phyloP scores from a whole-genome alignment of 2,113 vertebrate species.

The Hippocampus barbouri region DNA sequence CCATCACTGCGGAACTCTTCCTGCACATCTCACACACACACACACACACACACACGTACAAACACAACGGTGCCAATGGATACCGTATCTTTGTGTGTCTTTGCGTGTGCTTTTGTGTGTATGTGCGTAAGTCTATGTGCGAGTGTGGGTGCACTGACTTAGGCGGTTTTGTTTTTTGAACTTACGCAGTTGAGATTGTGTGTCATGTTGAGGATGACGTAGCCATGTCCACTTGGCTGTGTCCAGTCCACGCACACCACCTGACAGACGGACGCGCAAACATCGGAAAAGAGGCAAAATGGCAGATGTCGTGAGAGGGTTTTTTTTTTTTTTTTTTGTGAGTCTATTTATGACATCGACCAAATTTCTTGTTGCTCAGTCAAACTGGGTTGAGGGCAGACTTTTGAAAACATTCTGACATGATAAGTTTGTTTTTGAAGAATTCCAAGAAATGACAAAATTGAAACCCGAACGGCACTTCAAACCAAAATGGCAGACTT shows the following conservation, averaged over 20 bases:
- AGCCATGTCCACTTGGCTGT: conserved; percentile 82
- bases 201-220: conserved; percentile 88
- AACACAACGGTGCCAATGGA: no score
- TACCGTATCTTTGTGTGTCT: neutral
- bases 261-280: conserved; percentile 56
- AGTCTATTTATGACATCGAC: neutral
- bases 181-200: conserved; percentile 93
- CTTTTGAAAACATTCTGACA: neutral
- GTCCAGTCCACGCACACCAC: conserved; percentile 93
- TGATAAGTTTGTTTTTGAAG: no score
- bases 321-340: no score
- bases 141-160: neutral
- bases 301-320: neutral
- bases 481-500: neutral
- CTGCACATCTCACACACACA: conserved; percentile 56
- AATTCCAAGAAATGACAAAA: no score
- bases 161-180: conserved; percentile 22
- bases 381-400: neutral
- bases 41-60: no score
- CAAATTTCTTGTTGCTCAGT: neutral
- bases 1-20: conserved; percentile 83
- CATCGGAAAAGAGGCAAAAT: neutral
- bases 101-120: no score
- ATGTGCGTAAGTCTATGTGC: no score
- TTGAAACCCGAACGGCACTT: neutral